Base-by-base conservation (phyloP, 2,113 vertebrate genomes). In the Calidris pugnax region DNA sequence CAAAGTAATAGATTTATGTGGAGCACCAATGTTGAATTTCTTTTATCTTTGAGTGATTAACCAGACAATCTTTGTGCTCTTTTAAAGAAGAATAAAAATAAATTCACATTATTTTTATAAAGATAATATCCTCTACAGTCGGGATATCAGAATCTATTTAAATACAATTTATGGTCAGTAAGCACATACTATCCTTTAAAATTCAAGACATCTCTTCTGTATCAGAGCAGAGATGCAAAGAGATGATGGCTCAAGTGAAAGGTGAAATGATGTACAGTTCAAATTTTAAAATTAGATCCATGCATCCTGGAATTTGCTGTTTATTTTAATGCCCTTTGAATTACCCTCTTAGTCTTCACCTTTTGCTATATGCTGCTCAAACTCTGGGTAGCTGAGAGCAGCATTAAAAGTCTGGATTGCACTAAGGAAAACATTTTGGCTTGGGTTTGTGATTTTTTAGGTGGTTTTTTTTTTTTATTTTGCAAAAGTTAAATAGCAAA, bases 41-140 rank as follows among this genome's bases (percentile, higher is more conserved):
- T 96, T 96, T 97, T 85, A 85, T 95, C 87, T 96, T 66, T 80
- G 85, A 89, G 32, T 76, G 69, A 93, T 97, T 93, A 97, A 93
- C n/a, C 56, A 90, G 80, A 48, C 48, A 92, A 69, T 91, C 41
- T 76, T 91, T 82, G 48, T 79, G 56, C 57, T 91, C 62, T 76
- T 86, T 86, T 76, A 94, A 68, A 45, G 47, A 73, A 83, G 67
- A 77, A 77, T 59, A 57, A 86, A 90, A 96, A 93, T 85, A 68
- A 93, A 93, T 90, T 92, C 73, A 41, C 51, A 21, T 94, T 95
- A 53, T 56, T 84, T 89, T 78, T 88, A 37, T 32, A 92, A 81
- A 87, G 57, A 45, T 84, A 81, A 72, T 45, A 74, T 67, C 35
- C 33, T 96, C 63, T 60, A 6, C 51, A 4, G 13, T 6, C 3